Conservation (phyloP, 2,113 vertebrate genomes). For the Sus scrofa region T2T-Sscrofa CM000827.6:40909501-40910000, state of each 20-base stretch:
- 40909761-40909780: neutral
- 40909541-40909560: neutral
- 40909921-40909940: neutral
- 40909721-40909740: neutral
- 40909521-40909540: too few species aligned
- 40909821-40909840: neutral
- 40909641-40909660: too few species aligned
- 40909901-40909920: neutral
- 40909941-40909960: neutral
- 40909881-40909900: neutral
- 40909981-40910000: neutral
- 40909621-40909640: too few species aligned
- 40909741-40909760: neutral
- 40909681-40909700: neutral
- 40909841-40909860: neutral
- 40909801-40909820: rapidly evolving
- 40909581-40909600: too few species aligned
- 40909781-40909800: neutral
- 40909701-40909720: neutral
- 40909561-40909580: too few species aligned
- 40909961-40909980: neutral
- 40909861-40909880: neutral
- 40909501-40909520: too few species aligned
- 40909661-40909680: too few species aligned
- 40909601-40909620: too few species aligned